phyloP scores from a whole-genome alignment of 1,140 invertebrate genomes.

The Anastatus disparis region DNA sequence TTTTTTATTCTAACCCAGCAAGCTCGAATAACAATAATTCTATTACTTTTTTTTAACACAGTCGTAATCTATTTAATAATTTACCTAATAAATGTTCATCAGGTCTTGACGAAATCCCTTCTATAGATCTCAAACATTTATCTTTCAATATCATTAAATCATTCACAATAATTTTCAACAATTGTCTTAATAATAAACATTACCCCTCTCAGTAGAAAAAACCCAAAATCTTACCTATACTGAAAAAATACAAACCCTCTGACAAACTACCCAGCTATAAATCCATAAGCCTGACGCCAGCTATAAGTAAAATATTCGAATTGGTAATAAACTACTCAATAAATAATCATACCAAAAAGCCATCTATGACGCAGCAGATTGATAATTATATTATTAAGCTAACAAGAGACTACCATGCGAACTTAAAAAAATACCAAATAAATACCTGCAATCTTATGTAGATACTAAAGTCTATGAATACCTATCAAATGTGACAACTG shows the following conservation, averaged over 20 bases:
- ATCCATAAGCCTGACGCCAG: conserved; percentile 44
- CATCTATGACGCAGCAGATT: conserved; percentile 5
- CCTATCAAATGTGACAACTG: no score
- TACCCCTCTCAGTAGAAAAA: conserved; percentile 44
- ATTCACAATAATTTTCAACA: conserved; percentile 31
- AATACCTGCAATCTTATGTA: not conserved
- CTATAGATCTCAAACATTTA: conserved; percentile 34
- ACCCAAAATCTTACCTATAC: conserved; percentile 43
- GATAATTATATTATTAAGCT: conserved; percentile 24
- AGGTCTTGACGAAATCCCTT: conserved; percentile 36
- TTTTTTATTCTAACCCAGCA: not conserved
- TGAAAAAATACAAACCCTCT: conserved; percentile 43
- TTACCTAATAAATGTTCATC: conserved; percentile 39
- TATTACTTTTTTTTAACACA: not conserved
- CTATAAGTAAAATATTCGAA: conserved; percentile 48
- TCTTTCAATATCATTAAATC: conserved; percentile 2
- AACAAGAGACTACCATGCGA: not conserved
- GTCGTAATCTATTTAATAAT: conserved; percentile 10
- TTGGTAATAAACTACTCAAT: conserved; percentile 33
- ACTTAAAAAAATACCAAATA: not conserved
- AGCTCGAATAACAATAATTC: not conserved
- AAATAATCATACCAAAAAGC: conserved; percentile 19
- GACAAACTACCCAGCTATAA: conserved; percentile 35
- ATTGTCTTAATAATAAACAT: conserved; percentile 29
- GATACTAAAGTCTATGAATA: no score